phyloP scores from a whole-genome alignment of 1,140 invertebrate genomes.

The Cydia fagiglandana region DNA sequence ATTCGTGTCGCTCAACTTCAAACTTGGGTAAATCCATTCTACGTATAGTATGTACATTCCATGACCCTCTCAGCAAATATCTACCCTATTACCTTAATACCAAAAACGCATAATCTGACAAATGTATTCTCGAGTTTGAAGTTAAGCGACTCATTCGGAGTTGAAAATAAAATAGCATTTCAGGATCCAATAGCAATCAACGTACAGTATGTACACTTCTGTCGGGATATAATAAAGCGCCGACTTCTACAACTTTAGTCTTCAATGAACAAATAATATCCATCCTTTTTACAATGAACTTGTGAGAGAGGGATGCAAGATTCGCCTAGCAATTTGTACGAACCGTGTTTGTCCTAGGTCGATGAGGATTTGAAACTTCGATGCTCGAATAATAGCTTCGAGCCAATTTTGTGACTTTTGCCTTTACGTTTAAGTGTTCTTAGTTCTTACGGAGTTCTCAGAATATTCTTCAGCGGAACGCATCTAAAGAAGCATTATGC shows the following conservation, averaged over 20 bases:
- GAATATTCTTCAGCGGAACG: neutral
- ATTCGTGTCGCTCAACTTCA: neutral
- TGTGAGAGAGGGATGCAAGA: neutral
- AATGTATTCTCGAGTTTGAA: too few species aligned
- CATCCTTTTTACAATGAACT: neutral
- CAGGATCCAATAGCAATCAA: neutral
- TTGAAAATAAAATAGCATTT: too few species aligned
- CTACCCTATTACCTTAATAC: too few species aligned
- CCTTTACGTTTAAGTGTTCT: neutral
- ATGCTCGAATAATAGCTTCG: neutral
- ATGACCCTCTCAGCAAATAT: too few species aligned
- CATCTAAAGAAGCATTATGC: neutral
- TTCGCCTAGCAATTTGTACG: neutral
- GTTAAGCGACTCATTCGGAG: too few species aligned
- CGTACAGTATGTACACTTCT: neutral
- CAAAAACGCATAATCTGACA: too few species aligned
- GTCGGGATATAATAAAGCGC: neutral
- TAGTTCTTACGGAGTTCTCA: neutral
- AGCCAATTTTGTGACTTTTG: conserved; percentile 12
- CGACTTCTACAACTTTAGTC: neutral
- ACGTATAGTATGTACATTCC: too few species aligned
- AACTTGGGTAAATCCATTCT: too few species aligned
- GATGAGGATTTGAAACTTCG: conserved; percentile 23
- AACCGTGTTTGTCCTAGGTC: neutral
- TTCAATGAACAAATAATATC: conserved; percentile 2